These are phyloP conservation scores for Oreochromis spilurus DNA, from an alignment of 2,113 vertebrate species.

Conservation along the genomic window DNA sequence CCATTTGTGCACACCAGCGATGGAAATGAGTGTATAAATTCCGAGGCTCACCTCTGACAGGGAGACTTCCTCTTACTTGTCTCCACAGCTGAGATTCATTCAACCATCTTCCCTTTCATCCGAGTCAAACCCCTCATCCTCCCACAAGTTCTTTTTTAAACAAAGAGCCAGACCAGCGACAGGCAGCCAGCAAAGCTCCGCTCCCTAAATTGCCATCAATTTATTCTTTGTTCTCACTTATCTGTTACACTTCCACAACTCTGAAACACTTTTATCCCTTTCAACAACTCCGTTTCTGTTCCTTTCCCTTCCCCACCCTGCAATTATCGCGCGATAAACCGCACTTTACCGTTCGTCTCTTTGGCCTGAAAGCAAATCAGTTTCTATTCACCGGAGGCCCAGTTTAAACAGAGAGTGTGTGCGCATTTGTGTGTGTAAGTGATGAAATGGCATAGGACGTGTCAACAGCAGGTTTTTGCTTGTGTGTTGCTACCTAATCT, in stretches of 20 bases:
- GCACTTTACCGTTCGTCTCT: constrained; percentile 7
- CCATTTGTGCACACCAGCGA: neutral
- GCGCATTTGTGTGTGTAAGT: neutral
- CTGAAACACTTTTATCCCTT: constrained; percentile 34
- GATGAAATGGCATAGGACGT: constrained; percentile 24
- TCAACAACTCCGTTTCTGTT: constrained; percentile 2
- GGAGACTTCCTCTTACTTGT: constrained; percentile 2
- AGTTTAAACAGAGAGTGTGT: neutral
- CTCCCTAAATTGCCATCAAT: constrained; percentile 44
- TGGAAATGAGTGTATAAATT: neutral
- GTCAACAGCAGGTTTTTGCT: constrained; percentile 47
- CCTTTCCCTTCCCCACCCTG: neutral
- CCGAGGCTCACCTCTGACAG: constrained; percentile 2
- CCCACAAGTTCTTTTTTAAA: constrained; percentile 21
- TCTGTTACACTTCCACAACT: constrained; percentile 36
- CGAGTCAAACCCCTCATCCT: constrained; percentile 23
- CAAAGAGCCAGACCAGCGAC: constrained; percentile 34
- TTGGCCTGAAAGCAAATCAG: constrained; percentile 46
- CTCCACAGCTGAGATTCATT: constrained; percentile 6
- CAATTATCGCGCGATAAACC: constrained; percentile 24
- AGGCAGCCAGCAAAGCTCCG: constrained; percentile 25
- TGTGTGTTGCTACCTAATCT: constrained; percentile 59
- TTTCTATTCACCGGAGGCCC: constrained; percentile 16
- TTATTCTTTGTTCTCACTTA: constrained; percentile 40
- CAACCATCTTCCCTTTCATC: constrained; percentile 36